A percentile compares a stretch with the other conserved stretches of the same genome.
phyloP scores from a whole-genome alignment of 2,113 vertebrate species.

The Monopterus albus region DNA sequence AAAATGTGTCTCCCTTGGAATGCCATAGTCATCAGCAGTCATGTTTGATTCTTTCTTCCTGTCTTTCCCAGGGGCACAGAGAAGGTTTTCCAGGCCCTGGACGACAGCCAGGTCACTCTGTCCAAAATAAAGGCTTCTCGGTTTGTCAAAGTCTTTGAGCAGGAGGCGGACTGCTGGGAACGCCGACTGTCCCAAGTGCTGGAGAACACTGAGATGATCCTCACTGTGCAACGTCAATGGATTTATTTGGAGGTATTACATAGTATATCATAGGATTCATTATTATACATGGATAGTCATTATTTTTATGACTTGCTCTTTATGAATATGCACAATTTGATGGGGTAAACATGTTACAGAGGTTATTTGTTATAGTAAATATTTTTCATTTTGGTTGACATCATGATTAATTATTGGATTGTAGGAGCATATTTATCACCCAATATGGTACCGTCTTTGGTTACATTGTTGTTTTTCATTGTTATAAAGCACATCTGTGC shows the following conservation, averaged over 20 bases:
- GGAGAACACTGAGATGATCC: constrained; percentile 88
- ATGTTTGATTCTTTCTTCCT: background rate
- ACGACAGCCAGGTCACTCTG: constrained; percentile 89
- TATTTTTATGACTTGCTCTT: too few relatives aligned
- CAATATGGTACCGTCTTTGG: background rate
- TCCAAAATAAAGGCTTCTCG: constrained; percentile 91
- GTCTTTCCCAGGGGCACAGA: constrained; percentile 83
- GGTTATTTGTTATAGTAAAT: background rate
- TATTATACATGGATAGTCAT: too few relatives aligned
- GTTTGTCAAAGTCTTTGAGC: constrained; percentile 89
- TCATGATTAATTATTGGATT: background rate
- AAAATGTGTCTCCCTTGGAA: too few relatives aligned
- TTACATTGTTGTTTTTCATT: background rate
- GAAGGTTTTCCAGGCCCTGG: constrained; percentile 87
- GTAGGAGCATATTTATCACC: background rate
- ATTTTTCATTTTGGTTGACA: background rate
- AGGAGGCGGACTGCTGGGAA: constrained; percentile 89
- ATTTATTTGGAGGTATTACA: constrained; percentile 92
- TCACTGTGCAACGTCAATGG: constrained; percentile 90
- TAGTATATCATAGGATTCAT: too few relatives aligned
- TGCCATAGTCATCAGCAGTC: background rate
- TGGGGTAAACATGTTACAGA: too few relatives aligned
- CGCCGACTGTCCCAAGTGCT: constrained; percentile 86
- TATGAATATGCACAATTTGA: too few relatives aligned
- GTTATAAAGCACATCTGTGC: background rate